These are phyloP conservation scores for Alexandromys fortis DNA, from an alignment of 2,113 vertebrate species.

Conservation along the genomic window DNA sequence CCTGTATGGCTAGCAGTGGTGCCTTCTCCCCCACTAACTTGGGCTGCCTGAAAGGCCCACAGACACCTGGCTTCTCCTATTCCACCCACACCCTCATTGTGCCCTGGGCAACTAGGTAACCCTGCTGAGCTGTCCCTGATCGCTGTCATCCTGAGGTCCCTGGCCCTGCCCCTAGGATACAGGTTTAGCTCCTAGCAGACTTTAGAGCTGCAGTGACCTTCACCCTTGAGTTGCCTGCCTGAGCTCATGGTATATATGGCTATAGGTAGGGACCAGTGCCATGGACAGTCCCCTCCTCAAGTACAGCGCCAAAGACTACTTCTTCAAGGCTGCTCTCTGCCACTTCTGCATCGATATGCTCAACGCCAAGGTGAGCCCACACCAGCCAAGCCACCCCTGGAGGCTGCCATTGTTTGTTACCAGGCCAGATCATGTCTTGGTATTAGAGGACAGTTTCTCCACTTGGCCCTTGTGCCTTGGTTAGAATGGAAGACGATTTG, in stretches of 20 bases:
- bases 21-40: rapidly evolving
- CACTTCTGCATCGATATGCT: conserved; percentile 97
- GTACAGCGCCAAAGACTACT: conserved; percentile 96
- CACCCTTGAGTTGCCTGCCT: not conserved
- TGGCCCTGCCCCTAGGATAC: rapidly evolving
- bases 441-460: not conserved
- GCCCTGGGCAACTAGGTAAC: rapidly evolving
- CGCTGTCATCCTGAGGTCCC: not conserved
- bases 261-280: conserved; percentile 89
- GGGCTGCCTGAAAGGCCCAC: not conserved
- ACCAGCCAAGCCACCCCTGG: rapidly evolving
- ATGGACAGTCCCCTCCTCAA: conserved; percentile 96
- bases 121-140: not conserved
- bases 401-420: too few relatives aligned
- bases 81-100: rapidly evolving
- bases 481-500: not conserved
- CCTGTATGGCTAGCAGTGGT: not conserved
- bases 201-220: not conserved
- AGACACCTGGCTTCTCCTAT: not conserved
- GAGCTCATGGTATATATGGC: not conserved
- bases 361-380: conserved; percentile 91
- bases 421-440: not conserved
- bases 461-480: rapidly evolving
- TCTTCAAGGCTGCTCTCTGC: conserved; percentile 95
- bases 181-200: not conserved